Evolutionary conservation across 2,797 vertebrate genomes (phyloP).

Genomic region (Apogon talboti): DNA sequence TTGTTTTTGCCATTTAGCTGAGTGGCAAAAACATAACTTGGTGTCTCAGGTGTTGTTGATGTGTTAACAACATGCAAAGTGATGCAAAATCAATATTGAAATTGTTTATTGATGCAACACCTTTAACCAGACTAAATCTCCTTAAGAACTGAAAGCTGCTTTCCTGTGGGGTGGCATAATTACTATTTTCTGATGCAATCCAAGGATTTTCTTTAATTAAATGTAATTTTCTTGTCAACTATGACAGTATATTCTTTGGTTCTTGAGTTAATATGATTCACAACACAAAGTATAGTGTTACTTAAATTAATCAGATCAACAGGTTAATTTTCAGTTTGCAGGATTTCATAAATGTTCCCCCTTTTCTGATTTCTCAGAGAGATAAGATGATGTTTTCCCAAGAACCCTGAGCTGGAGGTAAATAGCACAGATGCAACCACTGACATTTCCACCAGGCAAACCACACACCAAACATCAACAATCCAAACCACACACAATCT

Average conservation of each 20-base stretch:
- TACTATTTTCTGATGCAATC: background rate
- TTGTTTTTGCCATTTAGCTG: too few species aligned
- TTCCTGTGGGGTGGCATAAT: too few species aligned
- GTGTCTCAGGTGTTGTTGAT: too few species aligned
- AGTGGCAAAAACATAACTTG: too few species aligned
- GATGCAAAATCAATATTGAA: background rate
- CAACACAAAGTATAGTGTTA: too few species aligned
- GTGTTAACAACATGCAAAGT: too few species aligned
- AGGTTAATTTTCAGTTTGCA: background rate
- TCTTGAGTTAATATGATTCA: too few species aligned
- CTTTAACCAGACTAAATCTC: background rate
- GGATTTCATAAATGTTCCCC: slow-evolving; percentile 42
- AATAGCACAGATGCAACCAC: slow-evolving; percentile 67
- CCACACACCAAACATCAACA: slow-evolving; percentile 55
- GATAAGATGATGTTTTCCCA: slow-evolving; percentile 48
- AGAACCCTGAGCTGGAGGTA: slow-evolving; percentile 43
- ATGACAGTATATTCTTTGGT: too few species aligned
- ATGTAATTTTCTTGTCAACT: too few species aligned
- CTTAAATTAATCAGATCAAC: background rate
- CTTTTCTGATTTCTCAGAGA: slow-evolving; percentile 53
- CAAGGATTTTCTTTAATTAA: too few species aligned
- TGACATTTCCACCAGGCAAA: slow-evolving; percentile 65
- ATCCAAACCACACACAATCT: slow-evolving; percentile 36
- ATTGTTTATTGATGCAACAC: background rate
- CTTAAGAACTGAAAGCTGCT: background rate